Base-by-base conservation (phyloP, 2,888 invertebrate genomes). In the Entomobrya multifasciata region DNA sequence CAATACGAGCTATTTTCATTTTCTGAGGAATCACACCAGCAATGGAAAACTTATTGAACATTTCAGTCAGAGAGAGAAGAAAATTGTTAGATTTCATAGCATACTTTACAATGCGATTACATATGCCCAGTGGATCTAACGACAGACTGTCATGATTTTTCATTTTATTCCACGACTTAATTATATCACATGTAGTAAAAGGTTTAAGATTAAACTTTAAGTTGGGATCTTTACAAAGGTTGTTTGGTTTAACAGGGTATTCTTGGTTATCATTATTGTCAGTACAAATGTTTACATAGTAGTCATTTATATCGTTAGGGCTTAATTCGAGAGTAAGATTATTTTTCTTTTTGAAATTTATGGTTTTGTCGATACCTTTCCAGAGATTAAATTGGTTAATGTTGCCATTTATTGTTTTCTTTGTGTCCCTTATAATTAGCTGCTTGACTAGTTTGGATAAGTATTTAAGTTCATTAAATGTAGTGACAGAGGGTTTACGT, bases 241-340 rank as follows among this genome's bases (percentile, higher is more conserved):
- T 22, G 5, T 30, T 15, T 8, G 80, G 80, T 11, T 80, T 67
- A 17, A 17, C 22, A 3, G 44, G 52, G 8, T 4, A 20, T 10
- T 4, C 2, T 55, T 6, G 3, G 4, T 4, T 17, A 15, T 25
- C 8, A 20, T 4, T 2, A 10, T 11, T 17, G 0, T 79, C 20
- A 11, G 15, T 36, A 41, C 41, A 82, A 11, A 72, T 82, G 15
- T 72, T 41, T 30, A 82, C 82, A 47, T 55, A 82, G 17, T 57
- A 82, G 22, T 82, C 72, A 22, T 82, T 82, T 57, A 82, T 72
- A 5, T 20, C 27, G 6, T 60, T 30, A 20, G 57, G 20, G 1
- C 27, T 41, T 0, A 81, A 22, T 1, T 49, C 55, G 10, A 47
- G 13, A 1, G 5, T 20, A 2, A 1, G 10, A 10, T 1, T 13